These are phyloP conservation scores for Myotis findleyi DNA, from an alignment of 2,797 vertebrate genomes.

Conservation along the genomic window DNA sequence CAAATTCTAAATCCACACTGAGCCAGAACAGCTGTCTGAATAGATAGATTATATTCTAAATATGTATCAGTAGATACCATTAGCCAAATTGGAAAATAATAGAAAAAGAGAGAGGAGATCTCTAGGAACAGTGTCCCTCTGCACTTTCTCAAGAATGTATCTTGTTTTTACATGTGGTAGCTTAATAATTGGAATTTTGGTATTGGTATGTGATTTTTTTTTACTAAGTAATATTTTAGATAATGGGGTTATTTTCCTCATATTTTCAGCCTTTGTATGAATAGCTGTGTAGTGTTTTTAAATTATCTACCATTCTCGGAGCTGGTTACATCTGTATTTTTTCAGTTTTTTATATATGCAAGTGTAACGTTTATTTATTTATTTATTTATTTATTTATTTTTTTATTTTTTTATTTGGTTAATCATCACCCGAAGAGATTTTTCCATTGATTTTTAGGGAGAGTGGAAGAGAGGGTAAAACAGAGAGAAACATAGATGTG, in stretches of 20 bases:
- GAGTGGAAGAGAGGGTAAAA: neutral
- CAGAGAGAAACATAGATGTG: neutral
- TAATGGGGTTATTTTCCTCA: slow-evolving; percentile 25
- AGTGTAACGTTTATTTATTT: neutral
- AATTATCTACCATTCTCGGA: neutral
- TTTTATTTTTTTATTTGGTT: no score
- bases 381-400: no score
- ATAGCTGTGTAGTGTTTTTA: neutral
- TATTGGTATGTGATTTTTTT: slow-evolving; percentile 8
- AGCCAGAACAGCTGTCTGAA: slow-evolving; percentile 77
- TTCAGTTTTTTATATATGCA: neutral
- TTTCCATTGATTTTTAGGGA: neutral
- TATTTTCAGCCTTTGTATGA: neutral
- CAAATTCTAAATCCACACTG: slow-evolving; percentile 55
- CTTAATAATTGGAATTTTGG: slow-evolving; percentile 41
- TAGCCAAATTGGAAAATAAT: slow-evolving; percentile 63
- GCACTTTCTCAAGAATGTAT: slow-evolving; percentile 24
- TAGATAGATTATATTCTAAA: slow-evolving; percentile 79
- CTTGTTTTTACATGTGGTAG: neutral
- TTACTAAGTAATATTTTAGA: slow-evolving; percentile 43
- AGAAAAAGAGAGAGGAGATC: slow-evolving; percentile 15
- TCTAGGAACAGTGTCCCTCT: slow-evolving; percentile 50
- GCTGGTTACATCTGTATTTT: neutral
- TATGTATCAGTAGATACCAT: slow-evolving; percentile 72
- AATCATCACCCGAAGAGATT: neutral